Percentiles rank a stretch among this genome's conserved stretches.
phyloP scores from a whole-genome alignment of 2,797 vertebrate species.

The Rhinatrema bivittatum region DNA sequence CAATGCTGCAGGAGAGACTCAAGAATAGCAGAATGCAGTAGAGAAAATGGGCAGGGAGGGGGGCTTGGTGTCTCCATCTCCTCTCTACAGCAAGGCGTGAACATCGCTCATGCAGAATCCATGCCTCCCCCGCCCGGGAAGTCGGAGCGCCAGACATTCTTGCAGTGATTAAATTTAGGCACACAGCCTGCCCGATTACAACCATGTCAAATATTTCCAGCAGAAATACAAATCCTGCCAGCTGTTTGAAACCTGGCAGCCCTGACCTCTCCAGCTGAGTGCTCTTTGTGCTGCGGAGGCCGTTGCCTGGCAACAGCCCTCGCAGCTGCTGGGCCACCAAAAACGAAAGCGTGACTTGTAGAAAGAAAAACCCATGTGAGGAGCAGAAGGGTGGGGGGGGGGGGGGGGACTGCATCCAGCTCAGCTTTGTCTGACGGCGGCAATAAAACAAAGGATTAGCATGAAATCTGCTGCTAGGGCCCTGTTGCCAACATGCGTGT shows the following conservation, averaged over 20 bases:
- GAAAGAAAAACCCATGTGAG: slow-evolving; percentile 48
- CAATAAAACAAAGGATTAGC: slow-evolving; percentile 17
- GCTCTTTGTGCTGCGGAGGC: slow-evolving; percentile 82
- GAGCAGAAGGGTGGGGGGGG: slow-evolving; percentile 50
- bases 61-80: too few species aligned
- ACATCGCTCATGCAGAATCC: too few species aligned
- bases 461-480: slow-evolving; percentile 4
- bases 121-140: too few species aligned
- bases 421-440: slow-evolving; percentile 39
- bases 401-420: slow-evolving; percentile 60
- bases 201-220: too few species aligned
- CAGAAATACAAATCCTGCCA: slow-evolving; percentile 59
- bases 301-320: slow-evolving; percentile 86
- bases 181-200: too few species aligned
- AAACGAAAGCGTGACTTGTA: slow-evolving; percentile 41
- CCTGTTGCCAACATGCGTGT: too few species aligned
- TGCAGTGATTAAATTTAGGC: too few species aligned
- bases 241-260: slow-evolving; percentile 75
- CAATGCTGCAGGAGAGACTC: too few species aligned
- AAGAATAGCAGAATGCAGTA: too few species aligned
- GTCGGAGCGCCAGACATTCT: too few species aligned
- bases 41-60: too few species aligned
- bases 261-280: slow-evolving; percentile 79
- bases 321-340: slow-evolving; percentile 68
- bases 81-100: too few species aligned